Evolutionary conservation across 2,797 vertebrate species (phyloP).

Genomic region (Arvicola amphibius): DNA sequence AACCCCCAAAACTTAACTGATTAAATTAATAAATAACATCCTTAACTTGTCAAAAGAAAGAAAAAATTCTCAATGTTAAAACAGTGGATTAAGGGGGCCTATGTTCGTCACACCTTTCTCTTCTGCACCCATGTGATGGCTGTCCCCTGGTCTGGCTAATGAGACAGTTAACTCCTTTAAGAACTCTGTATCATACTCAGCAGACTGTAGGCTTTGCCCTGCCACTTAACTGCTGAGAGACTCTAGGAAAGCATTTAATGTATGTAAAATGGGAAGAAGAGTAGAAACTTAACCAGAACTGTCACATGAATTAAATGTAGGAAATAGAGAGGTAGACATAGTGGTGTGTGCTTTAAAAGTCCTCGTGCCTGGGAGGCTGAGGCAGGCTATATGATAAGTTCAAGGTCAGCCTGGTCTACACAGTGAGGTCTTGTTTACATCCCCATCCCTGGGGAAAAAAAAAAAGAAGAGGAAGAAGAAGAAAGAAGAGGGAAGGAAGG

Average conservation of each 20-base stretch:
- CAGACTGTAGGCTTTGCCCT: background rate
- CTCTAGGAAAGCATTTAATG: background rate
- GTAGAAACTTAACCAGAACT: slow-evolving; percentile 14
- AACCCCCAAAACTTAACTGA: background rate
- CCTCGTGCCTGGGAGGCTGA: background rate
- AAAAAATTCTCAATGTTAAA: background rate
- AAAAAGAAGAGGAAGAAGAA: background rate
- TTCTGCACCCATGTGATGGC: background rate
- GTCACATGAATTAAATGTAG: background rate
- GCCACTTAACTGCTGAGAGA: background rate
- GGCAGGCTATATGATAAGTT: background rate
- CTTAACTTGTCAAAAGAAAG: slow-evolving; percentile 13
- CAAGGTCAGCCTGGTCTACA: background rate
- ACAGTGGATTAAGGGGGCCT: background rate
- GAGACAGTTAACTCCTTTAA: background rate
- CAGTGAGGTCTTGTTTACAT: background rate
- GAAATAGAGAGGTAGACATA: background rate
- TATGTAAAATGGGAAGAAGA: background rate
- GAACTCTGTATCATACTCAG: background rate
- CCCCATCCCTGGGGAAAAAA: background rate
- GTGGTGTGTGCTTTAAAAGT: background rate
- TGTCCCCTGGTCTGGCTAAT: background rate
- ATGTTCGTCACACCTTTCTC: background rate
- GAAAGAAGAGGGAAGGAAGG: too few relatives aligned
- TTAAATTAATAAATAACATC: slow-evolving; percentile 2